phyloP scores from a whole-genome alignment of 1,140 invertebrate genomes.

The Caenorhabditis inopinata region DNA sequence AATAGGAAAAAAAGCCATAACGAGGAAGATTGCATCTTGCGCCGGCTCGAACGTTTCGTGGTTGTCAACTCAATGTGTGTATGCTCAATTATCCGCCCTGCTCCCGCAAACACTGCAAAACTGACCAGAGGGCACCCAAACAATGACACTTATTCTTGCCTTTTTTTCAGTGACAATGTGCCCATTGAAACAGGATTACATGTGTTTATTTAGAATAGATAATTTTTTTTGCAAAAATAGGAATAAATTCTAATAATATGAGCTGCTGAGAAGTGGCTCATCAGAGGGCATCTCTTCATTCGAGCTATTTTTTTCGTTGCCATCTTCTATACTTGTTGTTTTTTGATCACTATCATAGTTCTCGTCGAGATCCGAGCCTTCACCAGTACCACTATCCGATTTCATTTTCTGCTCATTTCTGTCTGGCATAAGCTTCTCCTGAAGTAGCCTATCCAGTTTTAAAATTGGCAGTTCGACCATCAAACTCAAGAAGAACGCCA shows the following conservation, averaged over 20 bases:
- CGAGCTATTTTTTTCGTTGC: neutral
- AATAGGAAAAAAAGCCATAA: neutral
- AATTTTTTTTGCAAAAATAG: neutral
- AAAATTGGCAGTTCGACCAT: neutral
- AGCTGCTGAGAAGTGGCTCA: neutral
- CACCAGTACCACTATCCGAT: neutral
- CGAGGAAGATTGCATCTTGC: neutral
- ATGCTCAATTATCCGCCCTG: neutral
- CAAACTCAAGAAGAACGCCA: slow-evolving; percentile 15
- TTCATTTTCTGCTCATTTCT: neutral
- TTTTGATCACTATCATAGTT: neutral
- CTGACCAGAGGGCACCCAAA: neutral
- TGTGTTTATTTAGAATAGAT: slow-evolving; percentile 1
- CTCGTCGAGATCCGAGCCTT: neutral
- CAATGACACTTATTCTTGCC: slow-evolving; percentile 33
- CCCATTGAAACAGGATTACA: slow-evolving; percentile 3
- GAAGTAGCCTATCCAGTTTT: neutral
- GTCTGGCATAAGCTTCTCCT: neutral
- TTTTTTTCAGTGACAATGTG: slow-evolving; percentile 1
- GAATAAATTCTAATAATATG: neutral
- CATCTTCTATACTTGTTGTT: neutral
- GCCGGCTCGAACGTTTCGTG: slow-evolving; percentile 5
- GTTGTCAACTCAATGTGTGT: neutral
- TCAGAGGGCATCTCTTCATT: neutral
- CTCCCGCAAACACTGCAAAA: neutral